Conservation (phyloP, 2,888 invertebrate genomes). For the Apamea anceps region DNA sequence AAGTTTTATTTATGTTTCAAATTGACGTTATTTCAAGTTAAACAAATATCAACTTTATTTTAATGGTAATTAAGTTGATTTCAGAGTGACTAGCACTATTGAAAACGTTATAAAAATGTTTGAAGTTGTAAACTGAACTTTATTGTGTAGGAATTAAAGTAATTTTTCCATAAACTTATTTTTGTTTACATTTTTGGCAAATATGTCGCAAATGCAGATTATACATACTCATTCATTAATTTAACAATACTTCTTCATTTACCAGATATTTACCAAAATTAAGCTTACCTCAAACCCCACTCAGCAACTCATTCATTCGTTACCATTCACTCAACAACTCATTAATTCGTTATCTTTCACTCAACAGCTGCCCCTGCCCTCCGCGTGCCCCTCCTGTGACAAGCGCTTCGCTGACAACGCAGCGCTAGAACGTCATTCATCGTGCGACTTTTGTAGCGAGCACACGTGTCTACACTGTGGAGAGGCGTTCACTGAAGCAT, state of each 20-base stretch:
- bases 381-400: slow-evolving; percentile 49
- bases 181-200: too few relatives aligned
- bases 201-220: background rate
- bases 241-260: background rate
- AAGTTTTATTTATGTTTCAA: background rate
- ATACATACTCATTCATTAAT: background rate
- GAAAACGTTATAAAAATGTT: too few relatives aligned
- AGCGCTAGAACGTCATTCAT: slow-evolving; percentile 53
- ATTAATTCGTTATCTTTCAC: background rate
- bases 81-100: too few relatives aligned
- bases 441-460: slow-evolving; percentile 9
- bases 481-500: slow-evolving; percentile 25
- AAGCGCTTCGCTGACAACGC: slow-evolving; percentile 36
- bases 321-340: slow-evolving; percentile 20
- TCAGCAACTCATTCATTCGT: background rate
- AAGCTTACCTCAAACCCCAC: background rate
- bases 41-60: too few relatives aligned
- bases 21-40: too few relatives aligned
- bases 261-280: background rate
- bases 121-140: too few relatives aligned
- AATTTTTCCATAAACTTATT: too few relatives aligned
- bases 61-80: too few relatives aligned
- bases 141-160: too few relatives aligned
- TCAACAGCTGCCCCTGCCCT: slow-evolving; percentile 32
- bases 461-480: slow-evolving; percentile 66